Percentiles rank a stretch among this genome's conserved stretches.
Evolutionary conservation across 1,140 invertebrate species (phyloP).

Genomic region (Aleiodes sp.): DNA sequence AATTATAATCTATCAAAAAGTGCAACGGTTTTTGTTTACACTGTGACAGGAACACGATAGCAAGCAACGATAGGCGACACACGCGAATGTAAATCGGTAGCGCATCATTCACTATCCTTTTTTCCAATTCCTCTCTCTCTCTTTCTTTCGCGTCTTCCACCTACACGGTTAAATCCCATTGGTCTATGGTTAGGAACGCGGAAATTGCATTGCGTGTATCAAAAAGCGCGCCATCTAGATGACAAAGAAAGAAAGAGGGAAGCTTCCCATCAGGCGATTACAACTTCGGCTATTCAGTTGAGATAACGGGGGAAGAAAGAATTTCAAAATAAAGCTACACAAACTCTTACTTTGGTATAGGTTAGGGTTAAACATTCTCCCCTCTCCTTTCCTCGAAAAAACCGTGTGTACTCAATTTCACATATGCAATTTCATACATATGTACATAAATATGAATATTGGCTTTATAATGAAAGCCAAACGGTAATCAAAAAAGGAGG

Average conservation of each 20-base stretch:
- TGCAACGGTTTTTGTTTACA: neutral
- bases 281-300: too few relatives aligned
- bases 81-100: slow-evolving; percentile 33
- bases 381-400: neutral
- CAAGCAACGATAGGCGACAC: slow-evolving; percentile 24
- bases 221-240: slow-evolving; percentile 5
- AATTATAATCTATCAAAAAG: too few relatives aligned
- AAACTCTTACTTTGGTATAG: slow-evolving; percentile 12
- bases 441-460: slow-evolving; percentile 43
- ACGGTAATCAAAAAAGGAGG: slow-evolving; percentile 7
- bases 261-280: too few relatives aligned
- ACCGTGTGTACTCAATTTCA: slow-evolving; percentile 34
- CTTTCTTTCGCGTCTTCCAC: slow-evolving; percentile 8
- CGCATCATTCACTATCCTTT: slow-evolving; percentile 21
- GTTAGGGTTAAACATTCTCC: neutral
- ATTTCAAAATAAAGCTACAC: too few relatives aligned
- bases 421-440: too few relatives aligned
- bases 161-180: slow-evolving; percentile 1
- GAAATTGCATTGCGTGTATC: slow-evolving; percentile 34
- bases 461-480: slow-evolving; percentile 35
- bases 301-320: too few relatives aligned
- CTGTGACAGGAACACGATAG: slow-evolving; percentile 23
- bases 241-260: slow-evolving; percentile 6
- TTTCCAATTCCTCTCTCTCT: slow-evolving; percentile 1
- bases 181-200: slow-evolving; percentile 26